Evolutionary conservation across 2,113 vertebrate genomes (phyloP), one percentile per base, ranked within the genome.

Genomic region (Jacana jacana): DNA sequence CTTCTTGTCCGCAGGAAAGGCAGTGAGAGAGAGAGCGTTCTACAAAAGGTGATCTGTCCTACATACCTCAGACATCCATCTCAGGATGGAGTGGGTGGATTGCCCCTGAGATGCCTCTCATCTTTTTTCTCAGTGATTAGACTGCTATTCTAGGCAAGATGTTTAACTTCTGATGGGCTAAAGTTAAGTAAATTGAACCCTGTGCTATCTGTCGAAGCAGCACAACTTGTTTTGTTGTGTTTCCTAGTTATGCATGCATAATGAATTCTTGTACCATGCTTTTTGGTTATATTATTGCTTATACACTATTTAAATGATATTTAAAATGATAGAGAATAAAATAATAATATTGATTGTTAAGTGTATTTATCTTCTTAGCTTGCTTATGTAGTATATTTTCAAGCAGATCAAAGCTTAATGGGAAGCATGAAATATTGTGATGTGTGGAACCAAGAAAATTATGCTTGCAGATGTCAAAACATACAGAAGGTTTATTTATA

Each of bases 361-460:
- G 6, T 55, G 17, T 54, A 49, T 61, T 60, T 66, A 60, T 20
- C 42, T 75, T 93, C 52, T 85, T 91, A 66, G 30, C 58, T 86
- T 54, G 17, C 81, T 94, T 92, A n/a, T 42, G 22, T 22, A 22
- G n/a, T 57, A 11, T 57, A 17, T 92, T 95, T 97, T 93, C 65
- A 79, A 65, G 73, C 42, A 91, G 33, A 76, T 25, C 24, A 96
- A 94, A 77, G 44, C 37, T 95, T 94, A 95, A 88, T 12, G 75
- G 25, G 40, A 55, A 68, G 61, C 61, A 54, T 57, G 33, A 96
- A 88, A 89, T 58, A 54, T 37, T 92, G 13, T 17, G 16, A 13
- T 39, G 15, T 49, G 35, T 88, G 39, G 17, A 86, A 89, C 17
- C 8, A 73, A 70, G 46, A 1, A 85, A 64, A 69, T 85, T 72